Evolutionary conservation across 2,113 vertebrate genomes (phyloP).

Genomic region (Triplophysa dalaica): DNA sequence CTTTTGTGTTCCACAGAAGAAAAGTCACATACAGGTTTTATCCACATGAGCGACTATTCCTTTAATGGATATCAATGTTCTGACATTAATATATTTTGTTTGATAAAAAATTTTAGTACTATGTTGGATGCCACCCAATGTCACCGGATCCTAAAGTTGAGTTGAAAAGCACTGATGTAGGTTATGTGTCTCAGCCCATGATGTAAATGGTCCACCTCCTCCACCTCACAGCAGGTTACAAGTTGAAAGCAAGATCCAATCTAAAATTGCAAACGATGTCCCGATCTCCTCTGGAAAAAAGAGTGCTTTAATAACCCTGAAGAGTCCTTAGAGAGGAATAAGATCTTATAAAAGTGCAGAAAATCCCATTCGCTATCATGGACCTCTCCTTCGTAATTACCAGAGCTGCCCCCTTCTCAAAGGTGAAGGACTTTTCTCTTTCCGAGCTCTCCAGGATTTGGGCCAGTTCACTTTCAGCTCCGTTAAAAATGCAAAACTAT

Average conservation of each 20-base stretch:
- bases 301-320: conserved; percentile 62
- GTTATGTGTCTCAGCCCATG: not conserved
- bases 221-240: not conserved
- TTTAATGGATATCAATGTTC: too few species aligned
- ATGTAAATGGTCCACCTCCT: not conserved
- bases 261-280: conserved; percentile 64
- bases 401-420: conserved; percentile 62
- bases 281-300: conserved; percentile 59
- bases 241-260: conserved; percentile 55
- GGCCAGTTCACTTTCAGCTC: conserved; percentile 43
- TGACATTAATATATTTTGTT: not conserved
- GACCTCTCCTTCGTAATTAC: conserved; percentile 71
- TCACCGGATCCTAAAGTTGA: too few species aligned
- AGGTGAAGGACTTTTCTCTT: conserved; percentile 68
- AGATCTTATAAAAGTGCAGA: conserved; percentile 70
- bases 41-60: too few species aligned
- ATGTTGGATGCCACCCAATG: too few species aligned
- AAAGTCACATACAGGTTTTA: too few species aligned
- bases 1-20: too few species aligned
- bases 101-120: not conserved
- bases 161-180: conserved; percentile 27
- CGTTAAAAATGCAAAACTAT: conserved; percentile 28
- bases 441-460: conserved; percentile 30
- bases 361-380: conserved; percentile 72
- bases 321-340: conserved; percentile 68